Conservation (phyloP, 2,113 vertebrate genomes). For the Pagrus major region DNA sequence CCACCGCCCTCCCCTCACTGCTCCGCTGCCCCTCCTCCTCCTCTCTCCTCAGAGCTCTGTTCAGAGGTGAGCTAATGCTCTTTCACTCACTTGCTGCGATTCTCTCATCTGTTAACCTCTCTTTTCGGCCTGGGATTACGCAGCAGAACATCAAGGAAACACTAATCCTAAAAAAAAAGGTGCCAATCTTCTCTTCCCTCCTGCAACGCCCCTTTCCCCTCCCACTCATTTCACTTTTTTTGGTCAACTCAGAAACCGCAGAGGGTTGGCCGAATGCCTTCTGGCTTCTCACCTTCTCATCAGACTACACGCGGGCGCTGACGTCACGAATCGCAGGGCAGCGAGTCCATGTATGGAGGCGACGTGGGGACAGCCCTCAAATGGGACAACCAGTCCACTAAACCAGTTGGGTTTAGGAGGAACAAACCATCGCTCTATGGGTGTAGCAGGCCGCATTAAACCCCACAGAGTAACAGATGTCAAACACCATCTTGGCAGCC, state of each 20-base stretch:
- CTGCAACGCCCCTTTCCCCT: constrained; percentile 54
- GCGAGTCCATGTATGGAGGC: not conserved
- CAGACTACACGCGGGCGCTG: not conserved
- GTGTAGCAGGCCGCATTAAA: constrained; percentile 43
- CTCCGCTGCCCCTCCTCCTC: not conserved
- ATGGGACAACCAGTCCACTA: not conserved
- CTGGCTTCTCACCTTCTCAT: constrained; percentile 29
- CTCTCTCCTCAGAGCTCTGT: constrained; percentile 34
- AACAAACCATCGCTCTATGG: constrained; percentile 22
- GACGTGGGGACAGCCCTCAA: not conserved
- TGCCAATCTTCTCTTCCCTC: constrained; percentile 70
- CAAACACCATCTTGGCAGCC: constrained; percentile 51
- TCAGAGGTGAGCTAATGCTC: constrained; percentile 73
- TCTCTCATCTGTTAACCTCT: constrained; percentile 79
- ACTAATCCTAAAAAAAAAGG: constrained; percentile 83
- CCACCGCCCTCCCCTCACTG: constrained; percentile 12
- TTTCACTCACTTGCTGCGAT: constrained; percentile 56
- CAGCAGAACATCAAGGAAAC: constrained; percentile 79
- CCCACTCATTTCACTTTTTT: constrained; percentile 37
- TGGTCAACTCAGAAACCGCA: constrained; percentile 16
- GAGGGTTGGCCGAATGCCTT: not conserved
- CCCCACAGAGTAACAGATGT: constrained; percentile 74
- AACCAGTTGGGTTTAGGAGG: constrained; percentile 31
- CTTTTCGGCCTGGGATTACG: constrained; percentile 75
- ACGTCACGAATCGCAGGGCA: constrained; percentile 4